Evolutionary conservation across 2,888 invertebrate species (phyloP).

Genomic region (Drosophila colorata): DNA sequence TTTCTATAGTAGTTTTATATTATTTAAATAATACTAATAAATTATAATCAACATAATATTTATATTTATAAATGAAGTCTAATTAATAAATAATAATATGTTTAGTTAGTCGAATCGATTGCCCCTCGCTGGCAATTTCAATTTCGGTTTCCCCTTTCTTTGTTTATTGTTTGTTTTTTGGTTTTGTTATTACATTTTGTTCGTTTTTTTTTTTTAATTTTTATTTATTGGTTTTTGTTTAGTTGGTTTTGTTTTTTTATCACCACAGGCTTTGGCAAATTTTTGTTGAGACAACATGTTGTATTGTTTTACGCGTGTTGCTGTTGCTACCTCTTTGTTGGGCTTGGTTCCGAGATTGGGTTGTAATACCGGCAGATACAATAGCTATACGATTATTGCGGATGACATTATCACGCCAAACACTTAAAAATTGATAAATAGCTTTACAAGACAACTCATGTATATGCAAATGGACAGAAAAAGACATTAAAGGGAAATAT

Average conservation of each 20-base stretch:
- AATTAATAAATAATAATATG: too few relatives aligned
- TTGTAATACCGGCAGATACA: conserved; percentile 29
- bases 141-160: conserved; percentile 35
- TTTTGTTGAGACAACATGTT: conserved; percentile 32
- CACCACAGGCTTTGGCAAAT: conserved; percentile 27
- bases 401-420: conserved; percentile 29
- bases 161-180: conserved; percentile 3
- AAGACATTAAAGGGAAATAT: neutral
- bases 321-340: conserved; percentile 38
- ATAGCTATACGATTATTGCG: conserved; percentile 22
- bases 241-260: conserved; percentile 13
- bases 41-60: neutral
- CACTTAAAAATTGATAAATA: conserved; percentile 42
- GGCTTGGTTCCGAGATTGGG: conserved; percentile 3
- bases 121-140: conserved; percentile 31
- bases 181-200: conserved; percentile 9
- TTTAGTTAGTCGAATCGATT: neutral
- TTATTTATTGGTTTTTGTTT: conserved; percentile 4
- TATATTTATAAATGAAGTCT: neutral
- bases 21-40: too few relatives aligned
- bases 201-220: neutral
- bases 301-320: conserved; percentile 31
- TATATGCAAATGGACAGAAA: conserved; percentile 41
- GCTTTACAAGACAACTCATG: conserved; percentile 18
- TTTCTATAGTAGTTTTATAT: too few relatives aligned